phyloP scores from a whole-genome alignment of 2,113 vertebrate genomes.

The Protomyctophum bolini region DNA sequence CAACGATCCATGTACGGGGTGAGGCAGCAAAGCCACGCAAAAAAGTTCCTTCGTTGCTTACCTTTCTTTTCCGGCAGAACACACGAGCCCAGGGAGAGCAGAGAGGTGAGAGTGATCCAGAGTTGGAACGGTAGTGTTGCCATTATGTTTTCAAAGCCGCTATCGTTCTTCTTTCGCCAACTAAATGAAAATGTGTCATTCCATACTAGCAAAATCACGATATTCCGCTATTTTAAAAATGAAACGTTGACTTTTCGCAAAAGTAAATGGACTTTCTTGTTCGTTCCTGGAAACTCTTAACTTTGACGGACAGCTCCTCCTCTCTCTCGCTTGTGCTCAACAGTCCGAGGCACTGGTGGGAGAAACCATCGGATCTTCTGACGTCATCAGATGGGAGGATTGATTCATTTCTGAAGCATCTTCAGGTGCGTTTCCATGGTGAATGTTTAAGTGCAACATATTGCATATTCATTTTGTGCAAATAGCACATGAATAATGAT shows the following conservation, averaged over 20 bases:
- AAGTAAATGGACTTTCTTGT: conserved; percentile 21
- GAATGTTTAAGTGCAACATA: too few relatives aligned
- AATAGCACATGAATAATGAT: too few relatives aligned
- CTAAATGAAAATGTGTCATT: conserved; percentile 50
- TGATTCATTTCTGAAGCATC: conserved; percentile 12
- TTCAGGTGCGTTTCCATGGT: conserved; percentile 44
- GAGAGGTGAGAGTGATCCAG: conserved; percentile 65
- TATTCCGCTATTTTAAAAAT: conserved; percentile 34
- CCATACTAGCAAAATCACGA: conserved; percentile 37
- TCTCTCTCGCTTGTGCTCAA: conserved; percentile 34
- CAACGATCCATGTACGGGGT: background rate
- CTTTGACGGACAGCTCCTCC: conserved; percentile 83
- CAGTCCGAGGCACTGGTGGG: conserved; percentile 25
- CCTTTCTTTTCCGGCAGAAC: conserved; percentile 76
- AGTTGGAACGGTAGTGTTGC: conserved; percentile 45
- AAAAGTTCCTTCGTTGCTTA: conserved; percentile 47
- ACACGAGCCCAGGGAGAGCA: conserved; percentile 59
- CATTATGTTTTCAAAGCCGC: conserved; percentile 58
- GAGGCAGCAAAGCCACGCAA: conserved; percentile 16
- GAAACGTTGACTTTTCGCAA: background rate
- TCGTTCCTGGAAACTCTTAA: conserved; percentile 53
- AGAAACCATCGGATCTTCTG: conserved; percentile 50
- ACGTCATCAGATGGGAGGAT: conserved; percentile 71
- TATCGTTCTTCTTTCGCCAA: conserved; percentile 5
- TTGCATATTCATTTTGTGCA: too few relatives aligned